Percentiles rank a stretch among this genome's conserved stretches.
phyloP scores from a whole-genome alignment of 1,140 invertebrate genomes.

The Luehdorfia chinensis region DNA sequence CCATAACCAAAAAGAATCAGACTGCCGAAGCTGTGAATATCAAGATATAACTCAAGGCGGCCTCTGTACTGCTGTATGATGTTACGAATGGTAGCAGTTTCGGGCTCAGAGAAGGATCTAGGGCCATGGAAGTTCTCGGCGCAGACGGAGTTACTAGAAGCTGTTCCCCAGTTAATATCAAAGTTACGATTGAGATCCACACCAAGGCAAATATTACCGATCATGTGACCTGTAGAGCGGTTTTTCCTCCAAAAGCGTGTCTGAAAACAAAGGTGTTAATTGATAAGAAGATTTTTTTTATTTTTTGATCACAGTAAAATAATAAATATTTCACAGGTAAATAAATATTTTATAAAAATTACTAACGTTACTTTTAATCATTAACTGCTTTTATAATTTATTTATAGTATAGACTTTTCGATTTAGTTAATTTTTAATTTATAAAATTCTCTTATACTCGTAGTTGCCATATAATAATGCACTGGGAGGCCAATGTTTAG shows the following conservation, averaged over 20 bases:
- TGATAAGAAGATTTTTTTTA: not conserved
- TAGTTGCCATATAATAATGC: too few relatives aligned
- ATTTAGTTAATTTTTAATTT: too few relatives aligned
- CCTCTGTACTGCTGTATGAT: constrained; percentile 63
- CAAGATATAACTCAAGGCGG: constrained; percentile 76
- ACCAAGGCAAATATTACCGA: constrained; percentile 69
- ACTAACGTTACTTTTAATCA: too few relatives aligned
- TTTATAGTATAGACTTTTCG: too few relatives aligned
- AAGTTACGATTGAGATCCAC: constrained; percentile 84
- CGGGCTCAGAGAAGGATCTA: constrained; percentile 82
- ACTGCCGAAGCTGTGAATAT: constrained; percentile 82
- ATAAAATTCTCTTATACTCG: too few relatives aligned
- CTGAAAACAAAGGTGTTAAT: constrained; percentile 3
- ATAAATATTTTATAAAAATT: too few relatives aligned
- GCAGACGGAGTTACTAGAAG: constrained; percentile 80
- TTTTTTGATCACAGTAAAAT: too few relatives aligned
- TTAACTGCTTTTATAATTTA: too few relatives aligned
- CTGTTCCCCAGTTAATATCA: constrained; percentile 79
- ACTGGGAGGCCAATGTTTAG: too few relatives aligned
- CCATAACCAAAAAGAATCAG: constrained; percentile 77
- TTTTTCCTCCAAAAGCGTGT: constrained; percentile 78
- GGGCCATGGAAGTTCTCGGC: constrained; percentile 81
- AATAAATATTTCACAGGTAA: too few relatives aligned
- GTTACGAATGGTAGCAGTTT: constrained; percentile 76
- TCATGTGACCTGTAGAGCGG: constrained; percentile 44